Conservation (phyloP, 2,113 vertebrate species). For the Myotis davidii region DNA sequence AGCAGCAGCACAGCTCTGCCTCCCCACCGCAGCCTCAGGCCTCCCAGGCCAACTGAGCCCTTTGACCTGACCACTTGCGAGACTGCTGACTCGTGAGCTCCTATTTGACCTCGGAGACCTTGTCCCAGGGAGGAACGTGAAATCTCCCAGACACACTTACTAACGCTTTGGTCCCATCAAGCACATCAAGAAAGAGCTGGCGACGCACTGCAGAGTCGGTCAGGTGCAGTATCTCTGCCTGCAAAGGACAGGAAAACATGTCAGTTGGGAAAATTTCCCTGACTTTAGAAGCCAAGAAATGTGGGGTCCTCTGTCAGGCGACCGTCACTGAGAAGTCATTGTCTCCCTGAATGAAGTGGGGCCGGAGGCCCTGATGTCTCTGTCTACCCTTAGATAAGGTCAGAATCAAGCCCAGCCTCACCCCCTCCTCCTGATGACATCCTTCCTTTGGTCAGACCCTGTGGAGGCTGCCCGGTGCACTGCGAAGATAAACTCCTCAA, state of each 20-base stretch:
- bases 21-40: not conserved
- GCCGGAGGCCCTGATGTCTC: not conserved
- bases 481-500: not conserved
- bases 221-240: conserved; percentile 95
- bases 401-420: not conserved
- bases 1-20: not conserved
- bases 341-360: not conserved
- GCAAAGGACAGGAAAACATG: not conserved
- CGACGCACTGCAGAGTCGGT: conserved; percentile 88
- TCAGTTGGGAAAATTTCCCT: not conserved
- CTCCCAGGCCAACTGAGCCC: not conserved
- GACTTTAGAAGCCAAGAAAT: not conserved
- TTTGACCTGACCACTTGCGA: not conserved
- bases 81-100: not conserved
- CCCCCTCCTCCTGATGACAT: not conserved
- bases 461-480: not conserved
- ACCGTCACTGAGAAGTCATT: not conserved
- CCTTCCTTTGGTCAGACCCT: not conserved
- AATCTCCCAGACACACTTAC: conserved; percentile 84
- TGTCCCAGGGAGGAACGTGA: not conserved
- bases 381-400: not conserved
- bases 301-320: not conserved
- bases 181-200: conserved; percentile 94
- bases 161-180: conserved; percentile 92
- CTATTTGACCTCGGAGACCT: not conserved